Conservation (phyloP, 2,113 vertebrate species). For the Natator depressus region DNA sequence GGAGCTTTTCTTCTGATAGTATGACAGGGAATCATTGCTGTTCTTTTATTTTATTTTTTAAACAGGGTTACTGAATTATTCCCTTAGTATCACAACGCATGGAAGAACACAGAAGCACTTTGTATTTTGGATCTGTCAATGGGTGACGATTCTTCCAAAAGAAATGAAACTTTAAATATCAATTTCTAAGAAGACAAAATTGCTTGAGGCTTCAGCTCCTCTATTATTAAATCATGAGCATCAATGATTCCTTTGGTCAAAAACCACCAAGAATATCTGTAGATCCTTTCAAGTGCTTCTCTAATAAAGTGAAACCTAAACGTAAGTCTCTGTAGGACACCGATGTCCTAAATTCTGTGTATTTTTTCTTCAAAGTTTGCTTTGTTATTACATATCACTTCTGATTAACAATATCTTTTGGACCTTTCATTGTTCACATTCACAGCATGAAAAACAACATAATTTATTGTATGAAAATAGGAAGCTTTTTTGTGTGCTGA, state of each 20-base stretch:
- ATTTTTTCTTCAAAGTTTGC: background rate
- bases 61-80: background rate
- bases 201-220: background rate
- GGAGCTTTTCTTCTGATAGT: background rate
- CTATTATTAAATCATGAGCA: background rate
- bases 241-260: background rate
- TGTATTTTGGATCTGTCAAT: background rate
- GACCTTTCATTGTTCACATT: background rate
- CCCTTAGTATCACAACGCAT: background rate
- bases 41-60: background rate
- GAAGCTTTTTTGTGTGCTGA: background rate
- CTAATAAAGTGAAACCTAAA: background rate
- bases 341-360: background rate
- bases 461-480: background rate
- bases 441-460: background rate
- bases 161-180: background rate
- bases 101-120: background rate
- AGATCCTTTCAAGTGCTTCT: background rate
- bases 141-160: fast-evolving
- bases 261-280: background rate
- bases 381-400: background rate
- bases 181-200: background rate
- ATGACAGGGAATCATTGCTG: background rate
- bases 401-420: background rate
- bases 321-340: background rate